Evolutionary conservation across 1,140 invertebrate species (phyloP), one percentile per base, ranked within the genome.

Genomic region (Sycophaga agraensis): DNA sequence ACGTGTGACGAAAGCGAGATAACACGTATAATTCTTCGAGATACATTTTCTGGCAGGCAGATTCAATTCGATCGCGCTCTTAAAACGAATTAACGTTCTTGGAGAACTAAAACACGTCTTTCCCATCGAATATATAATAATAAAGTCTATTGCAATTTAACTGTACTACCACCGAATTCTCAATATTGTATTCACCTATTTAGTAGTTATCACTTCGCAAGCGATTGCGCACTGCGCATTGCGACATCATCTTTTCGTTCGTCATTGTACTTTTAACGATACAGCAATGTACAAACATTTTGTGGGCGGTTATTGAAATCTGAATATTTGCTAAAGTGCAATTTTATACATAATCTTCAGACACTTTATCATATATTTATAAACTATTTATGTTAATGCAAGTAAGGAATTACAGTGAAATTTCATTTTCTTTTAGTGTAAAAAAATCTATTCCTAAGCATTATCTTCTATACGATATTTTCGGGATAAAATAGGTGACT

Each of bases 231-330:
- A 66, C 65, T 63, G 60, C 60, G 56, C 60, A 59, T 64, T 68
- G 63, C 64, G 58, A 66, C 66, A 68, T 62, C 66, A 66, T 65
- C 62, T 63, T 70, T 63, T 66, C 62, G 66, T 68, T 61, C 50
- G 51, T 64, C 68, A 66, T 67, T 71, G 68, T 71, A 71, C n/a
- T n/a, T n/a, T n/a, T n/a, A n/a, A n/a, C 66, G 65, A 71, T 69
- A 69, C 48, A 62, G 6, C 31, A 4, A 31, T 49, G 56, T 58
- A 49, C 35, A 49, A 45, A 49, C 35, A 49, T 8, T 31, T 58
- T 5, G 40, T 16, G 14, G 12, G 56, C 45, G 31, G 5, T 49
- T 58, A 21, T 19, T 9, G 16, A n/a, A 9, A 39, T 40, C 46
- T 19, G 16, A 49, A 1, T 28, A 28, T 49, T 49, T 28, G 45